Evolutionary conservation across 35 echinoderm and acorn worm genomes (phyloP), one percentile per base, ranked within the genome.

Genomic region (Patiria miniata): DNA sequence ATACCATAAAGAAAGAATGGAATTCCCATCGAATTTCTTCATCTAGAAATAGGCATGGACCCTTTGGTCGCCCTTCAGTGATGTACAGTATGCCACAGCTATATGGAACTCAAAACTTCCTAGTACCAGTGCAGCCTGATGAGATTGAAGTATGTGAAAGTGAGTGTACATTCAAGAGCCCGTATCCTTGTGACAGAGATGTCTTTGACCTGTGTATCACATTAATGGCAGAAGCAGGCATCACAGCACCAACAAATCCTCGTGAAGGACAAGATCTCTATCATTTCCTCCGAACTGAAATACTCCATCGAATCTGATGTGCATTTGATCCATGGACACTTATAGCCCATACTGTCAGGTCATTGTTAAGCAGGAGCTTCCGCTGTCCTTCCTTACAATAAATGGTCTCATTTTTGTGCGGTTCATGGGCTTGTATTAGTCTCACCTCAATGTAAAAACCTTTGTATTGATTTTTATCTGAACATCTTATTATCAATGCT

Each of bases 201-300:
- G 33, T 86, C 26, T 86, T 86, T 58, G 51, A 39, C 16, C 23
- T 86, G 53, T 68, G 83, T n/a, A 59, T 12, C 7, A 61, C 69
- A 30, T 59, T 86, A 17, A 86, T 86, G 83, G 29, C 39, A 68
- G 83, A 86, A 86, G 9, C 39, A 39, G 17, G 59, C 83, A 59
- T 76, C 26, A 2, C 36, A 10, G 83, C 17, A 61, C 83, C 57
- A 30, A 39, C 52, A 73, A 17, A 23, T 60, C 29, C 30, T 17
- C 28, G 37, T 19, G 83, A 86, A n/a, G 83, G 51, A 36, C 29
- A 18, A 6, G 1, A 36, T 61, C 59, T 86, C 6, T 86, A 78
- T 47, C 19, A 47, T 29, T 28, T 22, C 9, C 84, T 86, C 10
- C 33, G 61, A 86, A 77, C 21, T 39, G 18, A 18, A 79, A 79